A percentile compares a stretch with the other conserved stretches of the same genome.
These are phyloP conservation scores for Pipa parva DNA, from an alignment of 2,113 vertebrate species.

Conservation along the genomic window DNA sequence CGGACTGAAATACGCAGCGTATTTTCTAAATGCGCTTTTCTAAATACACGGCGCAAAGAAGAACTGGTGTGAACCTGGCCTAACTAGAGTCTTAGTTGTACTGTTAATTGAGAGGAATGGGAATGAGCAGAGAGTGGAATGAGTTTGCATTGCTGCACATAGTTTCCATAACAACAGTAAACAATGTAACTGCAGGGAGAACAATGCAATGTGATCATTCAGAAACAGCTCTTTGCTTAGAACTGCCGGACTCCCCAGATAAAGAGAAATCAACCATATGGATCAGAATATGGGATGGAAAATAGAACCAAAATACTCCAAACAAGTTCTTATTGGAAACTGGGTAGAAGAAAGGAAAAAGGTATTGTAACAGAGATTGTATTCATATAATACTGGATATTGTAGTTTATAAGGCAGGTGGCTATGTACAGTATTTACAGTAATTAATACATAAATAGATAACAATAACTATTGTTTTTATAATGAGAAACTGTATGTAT, in stretches of 20 bases:
- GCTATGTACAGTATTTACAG: no score
- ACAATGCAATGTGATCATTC: conserved; percentile 9
- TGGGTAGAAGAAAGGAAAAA: conserved; percentile 70
- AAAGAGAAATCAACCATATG: neutral
- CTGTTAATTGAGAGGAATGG: no score
- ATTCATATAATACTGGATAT: no score
- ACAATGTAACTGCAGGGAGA: conserved; percentile 8
- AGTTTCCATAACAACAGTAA: conserved; percentile 12
- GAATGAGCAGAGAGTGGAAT: neutral
- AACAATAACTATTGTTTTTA: no score
- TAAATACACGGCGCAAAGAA: no score
- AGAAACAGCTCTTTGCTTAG: neutral
- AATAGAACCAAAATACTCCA: conserved; percentile 59
- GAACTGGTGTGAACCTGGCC: no score
- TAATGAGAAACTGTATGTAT: no score
- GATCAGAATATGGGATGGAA: conserved; percentile 54
- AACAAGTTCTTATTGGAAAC: conserved; percentile 68
- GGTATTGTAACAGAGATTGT: conserved; percentile 54
- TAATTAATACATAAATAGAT: no score
- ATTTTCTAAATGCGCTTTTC: no score
- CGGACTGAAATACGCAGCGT: no score
- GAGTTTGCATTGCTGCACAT: neutral
- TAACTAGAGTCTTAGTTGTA: no score
- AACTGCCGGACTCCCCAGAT: neutral
- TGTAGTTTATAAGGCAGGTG: no score